Conservation (phyloP, 1,140 invertebrate species). For the Arctopsyche grandis region DNA sequence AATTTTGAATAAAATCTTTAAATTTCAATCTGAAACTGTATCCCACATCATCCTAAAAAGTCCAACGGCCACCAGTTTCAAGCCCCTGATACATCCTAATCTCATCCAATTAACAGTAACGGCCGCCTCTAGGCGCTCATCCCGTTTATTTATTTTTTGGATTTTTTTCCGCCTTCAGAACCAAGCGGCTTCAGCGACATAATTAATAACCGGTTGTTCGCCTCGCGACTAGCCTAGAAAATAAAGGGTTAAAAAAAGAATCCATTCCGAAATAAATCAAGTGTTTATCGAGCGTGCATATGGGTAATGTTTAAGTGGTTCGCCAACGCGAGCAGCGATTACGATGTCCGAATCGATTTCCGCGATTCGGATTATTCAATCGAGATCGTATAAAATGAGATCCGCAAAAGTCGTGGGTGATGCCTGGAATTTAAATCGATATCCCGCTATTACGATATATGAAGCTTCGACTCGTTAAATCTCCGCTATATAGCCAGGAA, state of each 20-base stretch:
- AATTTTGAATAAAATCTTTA: no score
- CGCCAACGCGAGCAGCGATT: background rate
- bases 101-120: constrained; percentile 7
- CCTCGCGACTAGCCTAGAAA: background rate
- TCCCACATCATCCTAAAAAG: no score
- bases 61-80: no score
- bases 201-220: constrained; percentile 9
- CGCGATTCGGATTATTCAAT: constrained; percentile 27
- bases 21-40: no score
- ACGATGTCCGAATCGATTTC: background rate
- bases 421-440: constrained; percentile 13
- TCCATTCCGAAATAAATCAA: background rate
- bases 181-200: background rate
- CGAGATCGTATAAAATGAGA: constrained; percentile 20
- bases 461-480: background rate
- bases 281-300: background rate
- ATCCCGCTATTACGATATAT: background rate
- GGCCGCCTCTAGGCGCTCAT: background rate
- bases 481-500: background rate
- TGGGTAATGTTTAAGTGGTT: background rate
- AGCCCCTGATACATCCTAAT: background rate
- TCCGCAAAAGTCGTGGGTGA: constrained; percentile 9
- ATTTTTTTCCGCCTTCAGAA: no score
- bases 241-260: background rate
- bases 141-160: background rate